Conservation (phyloP, 2,113 vertebrate genomes). For the Pelecanoides urinatrix region DNA sequence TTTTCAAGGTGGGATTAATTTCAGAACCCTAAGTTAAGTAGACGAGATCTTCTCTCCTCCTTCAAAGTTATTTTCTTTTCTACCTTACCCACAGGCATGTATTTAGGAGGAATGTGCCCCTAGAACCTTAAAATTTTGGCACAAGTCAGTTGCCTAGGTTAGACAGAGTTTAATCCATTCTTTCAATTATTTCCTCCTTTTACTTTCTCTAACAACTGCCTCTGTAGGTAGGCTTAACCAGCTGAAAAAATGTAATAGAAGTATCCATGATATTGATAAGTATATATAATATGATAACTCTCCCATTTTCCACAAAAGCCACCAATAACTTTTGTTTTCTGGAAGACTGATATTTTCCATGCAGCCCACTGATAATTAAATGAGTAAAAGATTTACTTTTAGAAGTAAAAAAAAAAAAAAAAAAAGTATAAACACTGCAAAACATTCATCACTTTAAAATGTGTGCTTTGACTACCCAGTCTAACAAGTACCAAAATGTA, state of each 20-base stretch:
- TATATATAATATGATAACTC: background rate
- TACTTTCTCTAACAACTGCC: background rate
- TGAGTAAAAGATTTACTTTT: background rate
- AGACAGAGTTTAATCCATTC: background rate
- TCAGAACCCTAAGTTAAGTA: background rate
- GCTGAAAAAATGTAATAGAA: background rate
- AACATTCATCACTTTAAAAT: background rate
- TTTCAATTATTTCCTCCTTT: background rate
- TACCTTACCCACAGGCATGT: background rate
- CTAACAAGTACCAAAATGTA: background rate
- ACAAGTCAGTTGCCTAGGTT: background rate
- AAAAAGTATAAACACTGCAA: background rate
- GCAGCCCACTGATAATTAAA: background rate
- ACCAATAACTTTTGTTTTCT: background rate
- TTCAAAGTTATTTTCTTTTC: background rate
- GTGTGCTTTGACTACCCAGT: background rate
- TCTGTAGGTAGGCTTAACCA: background rate
- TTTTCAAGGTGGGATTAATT: background rate
- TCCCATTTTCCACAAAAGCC: background rate
- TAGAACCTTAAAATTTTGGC: background rate
- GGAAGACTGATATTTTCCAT: background rate
- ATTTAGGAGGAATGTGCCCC: fast-evolving
- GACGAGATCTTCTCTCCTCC: background rate
- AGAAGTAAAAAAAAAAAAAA: no score
- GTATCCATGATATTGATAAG: background rate